Evolutionary conservation across 2,888 invertebrate species (phyloP).

Genomic region (Ormyrus pomaceus): DNA sequence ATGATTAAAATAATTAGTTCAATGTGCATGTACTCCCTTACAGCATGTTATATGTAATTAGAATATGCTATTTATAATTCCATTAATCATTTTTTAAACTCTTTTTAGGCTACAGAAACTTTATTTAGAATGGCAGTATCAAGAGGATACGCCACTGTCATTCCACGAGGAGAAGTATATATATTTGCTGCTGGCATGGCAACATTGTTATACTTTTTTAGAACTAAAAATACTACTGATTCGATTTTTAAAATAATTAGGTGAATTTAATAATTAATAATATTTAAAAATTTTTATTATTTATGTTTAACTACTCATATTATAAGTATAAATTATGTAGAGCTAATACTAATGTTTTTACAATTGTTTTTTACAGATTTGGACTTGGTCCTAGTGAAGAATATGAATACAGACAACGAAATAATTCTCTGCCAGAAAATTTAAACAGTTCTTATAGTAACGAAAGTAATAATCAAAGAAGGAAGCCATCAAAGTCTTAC

Average conservation of each 20-base stretch:
- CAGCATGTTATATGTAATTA: not conserved
- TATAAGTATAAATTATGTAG: not conserved
- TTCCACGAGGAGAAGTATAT: constrained; percentile 81
- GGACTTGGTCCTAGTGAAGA: constrained; percentile 82
- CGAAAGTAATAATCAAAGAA: constrained; percentile 48
- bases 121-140: constrained; percentile 84
- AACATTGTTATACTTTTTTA: constrained; percentile 79
- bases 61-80: not conserved
- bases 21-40: constrained; percentile 34
- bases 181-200: constrained; percentile 83
- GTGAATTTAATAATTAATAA: constrained; percentile 66
- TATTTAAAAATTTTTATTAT: not conserved
- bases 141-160: constrained; percentile 79
- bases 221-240: constrained; percentile 78
- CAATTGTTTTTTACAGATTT: constrained; percentile 73
- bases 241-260: constrained; percentile 81
- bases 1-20: constrained; percentile 14
- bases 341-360: too few relatives aligned
- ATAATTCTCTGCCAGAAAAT: constrained; percentile 49
- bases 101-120: constrained; percentile 83
- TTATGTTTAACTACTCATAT: not conserved
- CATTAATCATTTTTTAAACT: constrained; percentile 25
- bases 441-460: constrained; percentile 9
- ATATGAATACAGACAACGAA: constrained; percentile 67
- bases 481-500: constrained; percentile 60